Conservation (phyloP, 2,113 vertebrate species). For the Fukomys damarensis region DNA sequence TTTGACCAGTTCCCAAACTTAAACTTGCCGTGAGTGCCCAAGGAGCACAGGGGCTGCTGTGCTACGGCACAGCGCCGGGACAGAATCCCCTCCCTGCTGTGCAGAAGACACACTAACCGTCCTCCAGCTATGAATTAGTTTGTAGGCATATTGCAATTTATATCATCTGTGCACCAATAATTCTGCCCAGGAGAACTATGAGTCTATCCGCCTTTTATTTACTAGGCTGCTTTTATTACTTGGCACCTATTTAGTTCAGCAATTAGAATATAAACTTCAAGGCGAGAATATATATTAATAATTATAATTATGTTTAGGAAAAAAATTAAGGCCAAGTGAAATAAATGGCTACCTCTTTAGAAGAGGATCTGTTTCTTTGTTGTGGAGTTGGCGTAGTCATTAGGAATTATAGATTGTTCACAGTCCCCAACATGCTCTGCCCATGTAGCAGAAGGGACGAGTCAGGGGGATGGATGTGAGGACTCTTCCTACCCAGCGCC, state of each 20-base stretch:
- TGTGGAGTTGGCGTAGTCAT: neutral
- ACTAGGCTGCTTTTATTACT: constrained; percentile 41
- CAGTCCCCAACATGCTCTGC: neutral
- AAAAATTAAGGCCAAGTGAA: constrained; percentile 59
- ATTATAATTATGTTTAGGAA: constrained; percentile 43
- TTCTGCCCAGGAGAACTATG: neutral
- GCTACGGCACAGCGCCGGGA: fast-evolving
- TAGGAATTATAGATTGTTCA: neutral
- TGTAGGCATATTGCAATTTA: neutral
- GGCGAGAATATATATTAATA: constrained; percentile 63
- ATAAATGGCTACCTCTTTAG: constrained; percentile 43
- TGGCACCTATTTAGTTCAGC: constrained; percentile 43
- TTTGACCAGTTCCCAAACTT: neutral
- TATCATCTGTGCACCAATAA: neutral
- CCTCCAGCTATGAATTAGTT: neutral
- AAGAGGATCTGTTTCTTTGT: constrained; percentile 13
- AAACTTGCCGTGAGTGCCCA: neutral
- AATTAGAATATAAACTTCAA: constrained; percentile 57
- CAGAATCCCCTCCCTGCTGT: neutral
- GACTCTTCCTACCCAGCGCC: neutral
- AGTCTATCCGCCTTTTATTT: constrained; percentile 31
- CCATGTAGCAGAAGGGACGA: neutral
- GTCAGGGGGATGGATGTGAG: neutral
- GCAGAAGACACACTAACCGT: neutral
- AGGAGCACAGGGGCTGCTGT: neutral